Conservation (phyloP, 2,797 vertebrate species). For the Hoplostethus atlanticus region DNA sequence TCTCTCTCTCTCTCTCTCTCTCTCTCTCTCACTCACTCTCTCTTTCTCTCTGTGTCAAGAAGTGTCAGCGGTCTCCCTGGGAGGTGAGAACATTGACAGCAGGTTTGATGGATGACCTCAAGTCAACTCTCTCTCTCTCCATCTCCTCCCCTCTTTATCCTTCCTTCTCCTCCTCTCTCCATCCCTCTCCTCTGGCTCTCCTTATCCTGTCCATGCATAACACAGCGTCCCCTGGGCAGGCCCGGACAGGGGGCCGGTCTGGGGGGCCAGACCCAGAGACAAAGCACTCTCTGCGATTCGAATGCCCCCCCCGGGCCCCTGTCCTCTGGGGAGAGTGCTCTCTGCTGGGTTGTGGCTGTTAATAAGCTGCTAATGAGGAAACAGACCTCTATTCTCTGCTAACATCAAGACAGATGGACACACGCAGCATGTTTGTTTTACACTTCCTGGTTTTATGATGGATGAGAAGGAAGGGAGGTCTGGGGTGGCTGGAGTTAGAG, state of each 20-base stretch:
- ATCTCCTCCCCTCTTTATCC: slow-evolving; percentile 68
- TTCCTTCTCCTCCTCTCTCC: slow-evolving; percentile 71
- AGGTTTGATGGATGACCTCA: slow-evolving; percentile 92
- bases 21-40: slow-evolving; percentile 7
- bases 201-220: slow-evolving; percentile 73
- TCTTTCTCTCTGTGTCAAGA: slow-evolving; percentile 19
- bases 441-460: slow-evolving; percentile 71
- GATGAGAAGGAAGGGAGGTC: slow-evolving; percentile 49
- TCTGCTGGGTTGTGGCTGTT: slow-evolving; percentile 75
- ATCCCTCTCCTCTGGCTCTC: slow-evolving; percentile 68
- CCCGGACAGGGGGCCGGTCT: slow-evolving; percentile 69
- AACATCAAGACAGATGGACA: slow-evolving; percentile 82
- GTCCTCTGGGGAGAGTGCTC: slow-evolving; percentile 78
- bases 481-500: background rate
- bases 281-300: slow-evolving; percentile 69
- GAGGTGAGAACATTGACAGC: slow-evolving; percentile 89
- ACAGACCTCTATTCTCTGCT: slow-evolving; percentile 77
- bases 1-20: background rate
- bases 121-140: slow-evolving; percentile 70
- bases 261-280: slow-evolving; percentile 66
- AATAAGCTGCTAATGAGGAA: slow-evolving; percentile 86
- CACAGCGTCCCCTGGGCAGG: slow-evolving; percentile 77
- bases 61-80: slow-evolving; percentile 76
- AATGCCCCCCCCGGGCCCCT: slow-evolving; percentile 57
- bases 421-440: slow-evolving; percentile 77